A percentile compares a stretch with the other conserved stretches of the same genome.
These are phyloP conservation scores for Trinectes maculatus DNA, from an alignment of 2,113 vertebrate species.

Conservation along the genomic window DNA sequence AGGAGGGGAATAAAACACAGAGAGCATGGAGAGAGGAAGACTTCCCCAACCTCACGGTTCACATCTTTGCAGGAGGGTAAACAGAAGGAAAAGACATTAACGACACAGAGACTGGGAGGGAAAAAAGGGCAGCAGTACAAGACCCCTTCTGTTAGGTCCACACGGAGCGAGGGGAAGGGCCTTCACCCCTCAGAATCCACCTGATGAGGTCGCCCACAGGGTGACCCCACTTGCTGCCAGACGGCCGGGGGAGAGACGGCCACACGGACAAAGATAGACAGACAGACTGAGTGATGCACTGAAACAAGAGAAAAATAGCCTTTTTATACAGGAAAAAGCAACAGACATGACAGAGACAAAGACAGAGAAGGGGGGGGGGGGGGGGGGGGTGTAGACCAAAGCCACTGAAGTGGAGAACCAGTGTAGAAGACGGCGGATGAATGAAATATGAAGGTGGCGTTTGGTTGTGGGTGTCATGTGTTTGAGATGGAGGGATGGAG, in stretches of 20 bases:
- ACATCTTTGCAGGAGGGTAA: constrained; percentile 52
- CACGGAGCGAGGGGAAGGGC: constrained; percentile 44
- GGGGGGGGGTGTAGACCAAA: constrained; percentile 29
- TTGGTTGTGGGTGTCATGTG: constrained; percentile 53
- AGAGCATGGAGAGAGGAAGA: constrained; percentile 60
- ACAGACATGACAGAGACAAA: constrained; percentile 66
- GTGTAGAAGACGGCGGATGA: constrained; percentile 56
- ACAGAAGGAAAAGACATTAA: constrained; percentile 59
- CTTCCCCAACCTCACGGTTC: constrained; percentile 75
- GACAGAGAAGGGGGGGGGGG: constrained; percentile 49
- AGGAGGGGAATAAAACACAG: constrained; percentile 53
- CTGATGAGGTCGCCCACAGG: constrained; percentile 75
- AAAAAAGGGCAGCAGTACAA: constrained; percentile 64
- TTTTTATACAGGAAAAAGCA: constrained; percentile 74
- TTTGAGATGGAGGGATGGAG: constrained; percentile 52
- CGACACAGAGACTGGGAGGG: constrained; percentile 46
- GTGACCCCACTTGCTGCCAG: constrained; percentile 71
- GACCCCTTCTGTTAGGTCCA: constrained; percentile 74
- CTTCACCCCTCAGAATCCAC: constrained; percentile 62
- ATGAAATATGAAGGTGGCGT: constrained; percentile 73
- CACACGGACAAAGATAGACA: constrained; percentile 80
- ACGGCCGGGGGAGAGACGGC: constrained; percentile 68
- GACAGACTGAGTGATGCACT: constrained; percentile 80
- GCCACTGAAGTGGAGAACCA: constrained; percentile 60
- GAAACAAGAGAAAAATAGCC: constrained; percentile 83